Conservation (phyloP, 2,113 vertebrate genomes). For the Pomatorhinus ruficollis region DNA sequence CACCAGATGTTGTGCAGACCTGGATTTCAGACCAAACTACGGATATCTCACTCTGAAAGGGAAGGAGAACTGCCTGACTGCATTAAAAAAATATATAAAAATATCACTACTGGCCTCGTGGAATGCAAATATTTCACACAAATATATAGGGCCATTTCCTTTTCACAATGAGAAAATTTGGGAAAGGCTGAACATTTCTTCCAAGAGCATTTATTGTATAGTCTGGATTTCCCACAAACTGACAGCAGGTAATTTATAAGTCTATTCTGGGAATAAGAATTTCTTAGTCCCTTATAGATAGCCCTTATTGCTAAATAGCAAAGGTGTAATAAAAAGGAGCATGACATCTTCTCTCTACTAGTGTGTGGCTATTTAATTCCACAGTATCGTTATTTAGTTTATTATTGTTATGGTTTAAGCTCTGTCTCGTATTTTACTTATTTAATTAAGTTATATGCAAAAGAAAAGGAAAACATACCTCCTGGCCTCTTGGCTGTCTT, state of each 20-base stretch:
- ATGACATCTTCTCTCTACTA: background rate
- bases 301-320: constrained; percentile 35
- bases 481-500: constrained; percentile 34
- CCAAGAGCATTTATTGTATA: constrained; percentile 6
- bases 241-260: constrained; percentile 42
- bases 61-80: background rate
- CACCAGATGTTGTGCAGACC: constrained; percentile 4
- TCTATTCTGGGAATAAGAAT: constrained; percentile 3
- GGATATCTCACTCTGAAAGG: background rate
- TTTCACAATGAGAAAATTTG: constrained; percentile 33
- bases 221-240: constrained; percentile 26
- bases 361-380: constrained; percentile 28
- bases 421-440: constrained; percentile 42
- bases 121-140: constrained; percentile 31
- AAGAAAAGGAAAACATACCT: constrained; percentile 19
- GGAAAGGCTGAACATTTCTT: background rate
- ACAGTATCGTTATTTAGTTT: constrained; percentile 14
- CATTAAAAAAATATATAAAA: background rate
- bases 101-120: background rate
- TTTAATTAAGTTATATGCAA: constrained; percentile 50
- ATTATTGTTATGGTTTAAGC: constrained; percentile 17
- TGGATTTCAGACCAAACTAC: background rate
- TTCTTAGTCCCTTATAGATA: constrained; percentile 4
- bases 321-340: constrained; percentile 2
- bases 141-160: constrained; percentile 42